These are phyloP conservation scores for Triops longicaudatus DNA, from an alignment of 1,140 invertebrate species.

Conservation along the genomic window DNA sequence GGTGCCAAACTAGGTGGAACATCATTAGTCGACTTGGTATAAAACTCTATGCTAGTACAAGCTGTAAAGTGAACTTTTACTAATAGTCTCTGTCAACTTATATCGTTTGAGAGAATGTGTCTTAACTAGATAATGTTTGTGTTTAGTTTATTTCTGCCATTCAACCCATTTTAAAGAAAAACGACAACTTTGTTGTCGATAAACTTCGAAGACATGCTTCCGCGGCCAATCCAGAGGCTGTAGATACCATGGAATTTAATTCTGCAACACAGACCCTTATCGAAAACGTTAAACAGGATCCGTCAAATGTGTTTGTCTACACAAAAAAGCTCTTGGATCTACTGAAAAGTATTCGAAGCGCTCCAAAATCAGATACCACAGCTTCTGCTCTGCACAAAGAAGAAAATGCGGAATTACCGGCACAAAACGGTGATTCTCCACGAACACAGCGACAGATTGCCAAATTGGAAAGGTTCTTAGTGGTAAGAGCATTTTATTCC, in stretches of 20 bases:
- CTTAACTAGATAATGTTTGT: too few species aligned
- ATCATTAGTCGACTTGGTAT: neutral
- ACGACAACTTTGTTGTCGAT: neutral
- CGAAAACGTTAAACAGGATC: neutral
- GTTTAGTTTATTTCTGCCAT: neutral
- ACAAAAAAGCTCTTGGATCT: neutral
- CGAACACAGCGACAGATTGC: neutral
- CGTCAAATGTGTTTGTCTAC: neutral
- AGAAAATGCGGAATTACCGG: neutral
- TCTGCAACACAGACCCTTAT: neutral
- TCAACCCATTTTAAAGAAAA: neutral
- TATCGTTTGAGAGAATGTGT: too few species aligned
- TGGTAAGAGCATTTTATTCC: neutral
- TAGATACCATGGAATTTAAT: neutral
- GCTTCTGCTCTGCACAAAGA: neutral
- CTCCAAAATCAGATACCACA: neutral
- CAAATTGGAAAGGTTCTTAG: neutral
- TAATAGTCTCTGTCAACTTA: neutral
- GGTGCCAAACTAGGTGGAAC: neutral
- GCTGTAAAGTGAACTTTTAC: neutral
- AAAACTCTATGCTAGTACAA: neutral
- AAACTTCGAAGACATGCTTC: neutral
- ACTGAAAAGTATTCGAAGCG: neutral
- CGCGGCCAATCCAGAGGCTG: neutral
- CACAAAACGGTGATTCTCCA: neutral